These are phyloP conservation scores for human (Homo sapiens) DNA, from an alignment of 2,113 vertebrate species.

Conservation along the genomic window DNA sequence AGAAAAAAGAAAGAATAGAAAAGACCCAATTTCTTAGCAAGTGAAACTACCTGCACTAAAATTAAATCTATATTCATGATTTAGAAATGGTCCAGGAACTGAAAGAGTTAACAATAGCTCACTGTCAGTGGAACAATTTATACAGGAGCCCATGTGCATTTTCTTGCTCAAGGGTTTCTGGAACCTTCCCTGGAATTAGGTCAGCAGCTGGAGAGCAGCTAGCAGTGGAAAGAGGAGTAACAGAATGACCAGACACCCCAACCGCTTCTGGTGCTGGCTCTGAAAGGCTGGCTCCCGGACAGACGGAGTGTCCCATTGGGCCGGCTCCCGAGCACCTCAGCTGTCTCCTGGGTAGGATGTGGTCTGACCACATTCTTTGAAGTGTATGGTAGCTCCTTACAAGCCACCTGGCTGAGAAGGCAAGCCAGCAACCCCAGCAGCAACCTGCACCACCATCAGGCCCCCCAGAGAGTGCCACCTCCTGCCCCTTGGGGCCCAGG, in stretches of 20 bases:
- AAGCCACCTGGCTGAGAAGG: slow-evolving; percentile 47
- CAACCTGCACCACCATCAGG: background rate
- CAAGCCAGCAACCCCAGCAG: background rate
- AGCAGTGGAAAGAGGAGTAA: slow-evolving; percentile 8
- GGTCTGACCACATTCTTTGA: slow-evolving; percentile 64
- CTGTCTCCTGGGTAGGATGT: slow-evolving; percentile 38
- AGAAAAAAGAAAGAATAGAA: too few species aligned
- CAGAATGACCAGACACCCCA: slow-evolving; percentile 34
- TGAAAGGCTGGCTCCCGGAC: background rate
- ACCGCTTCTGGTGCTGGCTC: background rate
- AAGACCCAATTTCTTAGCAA: background rate
- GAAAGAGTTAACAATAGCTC: slow-evolving; percentile 2
- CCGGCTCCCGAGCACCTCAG: background rate
- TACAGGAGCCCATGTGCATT: background rate
- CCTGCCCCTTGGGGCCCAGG: background rate
- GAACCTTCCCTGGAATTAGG: slow-evolving; percentile 54
- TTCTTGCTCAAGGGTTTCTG: slow-evolving; percentile 49
- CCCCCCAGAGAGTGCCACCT: background rate
- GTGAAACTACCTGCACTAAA: background rate
- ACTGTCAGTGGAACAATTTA: background rate
- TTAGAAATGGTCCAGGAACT: background rate
- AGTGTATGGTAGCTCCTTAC: slow-evolving; percentile 52
- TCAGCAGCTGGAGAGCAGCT: slow-evolving; percentile 45
- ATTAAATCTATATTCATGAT: background rate
- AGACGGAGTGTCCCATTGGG: background rate